phyloP scores from a whole-genome alignment of 2,888 invertebrate genomes.

The Tortricodes alternella region DNA sequence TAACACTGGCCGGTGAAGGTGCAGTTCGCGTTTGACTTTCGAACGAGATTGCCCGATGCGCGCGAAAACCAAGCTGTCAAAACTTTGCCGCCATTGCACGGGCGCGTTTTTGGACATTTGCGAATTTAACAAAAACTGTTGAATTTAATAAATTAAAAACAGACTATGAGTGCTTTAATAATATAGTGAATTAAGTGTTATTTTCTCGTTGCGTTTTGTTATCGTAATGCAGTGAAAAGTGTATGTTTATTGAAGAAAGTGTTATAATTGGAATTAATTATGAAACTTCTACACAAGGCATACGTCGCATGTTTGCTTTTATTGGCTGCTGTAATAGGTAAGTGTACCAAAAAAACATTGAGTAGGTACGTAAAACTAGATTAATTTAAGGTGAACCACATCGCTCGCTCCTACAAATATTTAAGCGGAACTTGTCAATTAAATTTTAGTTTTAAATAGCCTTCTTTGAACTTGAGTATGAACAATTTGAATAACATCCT shows the following conservation, averaged over 20 bases:
- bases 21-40: conserved; percentile 77
- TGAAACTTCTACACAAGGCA: conserved; percentile 57
- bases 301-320: conserved; percentile 58
- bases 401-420: neutral
- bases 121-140: conserved; percentile 8
- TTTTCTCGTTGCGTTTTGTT: neutral
- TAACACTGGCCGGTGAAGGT: conserved; percentile 53
- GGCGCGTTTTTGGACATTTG: conserved; percentile 32
- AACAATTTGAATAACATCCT: conserved; percentile 3
- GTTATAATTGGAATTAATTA: conserved; percentile 46
- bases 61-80: conserved; percentile 47
- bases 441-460: conserved; percentile 3
- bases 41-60: conserved; percentile 59
- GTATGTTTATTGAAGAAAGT: conserved; percentile 26
- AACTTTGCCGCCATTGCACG: conserved; percentile 46
- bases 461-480: conserved; percentile 6
- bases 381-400: conserved; percentile 6
- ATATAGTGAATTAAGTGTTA: conserved; percentile 6
- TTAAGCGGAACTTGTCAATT: neutral
- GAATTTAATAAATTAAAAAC: neutral
- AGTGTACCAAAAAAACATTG: conserved; percentile 38
- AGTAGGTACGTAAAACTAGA: neutral
- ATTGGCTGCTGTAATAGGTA: conserved; percentile 62
- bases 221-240: conserved; percentile 62
- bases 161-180: neutral